Conservation (phyloP, 2,888 invertebrate species). For the Mechanitis mazaeus region DNA sequence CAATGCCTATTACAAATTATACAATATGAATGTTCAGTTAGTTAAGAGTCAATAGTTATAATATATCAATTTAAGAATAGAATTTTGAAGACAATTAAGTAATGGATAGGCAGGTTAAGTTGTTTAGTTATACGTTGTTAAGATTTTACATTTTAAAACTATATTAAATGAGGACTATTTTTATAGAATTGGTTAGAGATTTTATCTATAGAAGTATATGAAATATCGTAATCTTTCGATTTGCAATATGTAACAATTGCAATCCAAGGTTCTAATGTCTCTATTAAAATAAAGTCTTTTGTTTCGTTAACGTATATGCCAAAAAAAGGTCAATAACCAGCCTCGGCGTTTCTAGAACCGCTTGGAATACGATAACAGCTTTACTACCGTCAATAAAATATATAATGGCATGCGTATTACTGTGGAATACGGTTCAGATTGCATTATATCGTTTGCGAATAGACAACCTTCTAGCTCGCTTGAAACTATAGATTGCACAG, state of each 20-base stretch:
- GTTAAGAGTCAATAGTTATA: not conserved
- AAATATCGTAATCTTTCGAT: constrained; percentile 22
- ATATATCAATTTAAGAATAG: no score
- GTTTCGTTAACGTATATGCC: constrained; percentile 71
- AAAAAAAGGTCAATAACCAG: constrained; percentile 76
- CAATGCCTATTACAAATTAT: constrained; percentile 29
- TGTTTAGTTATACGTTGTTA: no score
- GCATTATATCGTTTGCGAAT: constrained; percentile 32
- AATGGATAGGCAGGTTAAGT: no score
- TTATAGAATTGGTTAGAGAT: not conserved
- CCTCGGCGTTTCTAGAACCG: constrained; percentile 72
- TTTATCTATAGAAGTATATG: constrained; percentile 5
- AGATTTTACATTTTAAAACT: no score
- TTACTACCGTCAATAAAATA: constrained; percentile 35
- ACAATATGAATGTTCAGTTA: no score
- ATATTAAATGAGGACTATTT: not conserved
- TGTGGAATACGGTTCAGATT: constrained; percentile 53
- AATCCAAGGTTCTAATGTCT: constrained; percentile 67
- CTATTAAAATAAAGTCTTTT: constrained; percentile 65
- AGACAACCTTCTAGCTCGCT: constrained; percentile 54
- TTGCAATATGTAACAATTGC: constrained; percentile 30
- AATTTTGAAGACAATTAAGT: no score
- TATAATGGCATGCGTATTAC: constrained; percentile 44
- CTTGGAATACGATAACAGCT: constrained; percentile 46
- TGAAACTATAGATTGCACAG: constrained; percentile 45